A percentile compares a stretch with the other conserved stretches of the same genome.
phyloP scores from a whole-genome alignment of 1,140 invertebrate genomes.

The Battus philenor region DNA sequence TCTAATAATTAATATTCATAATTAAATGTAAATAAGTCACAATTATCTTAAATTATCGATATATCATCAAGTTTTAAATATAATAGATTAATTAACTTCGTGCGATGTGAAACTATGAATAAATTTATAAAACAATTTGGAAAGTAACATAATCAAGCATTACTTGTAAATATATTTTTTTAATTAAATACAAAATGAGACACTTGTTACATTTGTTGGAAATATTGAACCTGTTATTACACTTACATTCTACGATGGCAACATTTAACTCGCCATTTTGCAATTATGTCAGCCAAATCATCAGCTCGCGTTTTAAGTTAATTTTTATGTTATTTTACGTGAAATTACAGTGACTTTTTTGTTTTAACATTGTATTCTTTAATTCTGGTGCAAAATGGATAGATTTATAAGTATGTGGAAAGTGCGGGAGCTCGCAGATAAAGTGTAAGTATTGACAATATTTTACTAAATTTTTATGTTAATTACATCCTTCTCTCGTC shows the following conservation, averaged over 20 bases:
- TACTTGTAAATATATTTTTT: too few relatives aligned
- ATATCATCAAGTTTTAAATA: too few relatives aligned
- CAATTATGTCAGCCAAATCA: conserved; percentile 77
- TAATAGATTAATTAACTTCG: too few relatives aligned
- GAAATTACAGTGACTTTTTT: conserved; percentile 52
- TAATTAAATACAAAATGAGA: too few relatives aligned
- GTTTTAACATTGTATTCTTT: conserved; percentile 32
- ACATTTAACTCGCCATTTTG: conserved; percentile 70
- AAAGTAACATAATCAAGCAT: too few relatives aligned
- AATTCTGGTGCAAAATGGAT: conserved; percentile 74
- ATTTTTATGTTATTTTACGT: conserved; percentile 55
- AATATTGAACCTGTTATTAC: neutral
- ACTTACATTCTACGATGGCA: conserved; percentile 27
- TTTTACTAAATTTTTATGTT: conserved; percentile 55
- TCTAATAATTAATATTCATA: too few relatives aligned
- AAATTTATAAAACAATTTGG: too few relatives aligned
- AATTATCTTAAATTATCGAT: too few relatives aligned
- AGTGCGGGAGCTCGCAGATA: conserved; percentile 94
- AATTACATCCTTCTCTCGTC: conserved; percentile 47
- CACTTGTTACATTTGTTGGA: too few relatives aligned
- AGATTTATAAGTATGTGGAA: conserved; percentile 94
- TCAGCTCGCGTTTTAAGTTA: conserved; percentile 69
- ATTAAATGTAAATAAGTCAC: too few relatives aligned
- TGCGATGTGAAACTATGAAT: too few relatives aligned
- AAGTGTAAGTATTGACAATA: conserved; percentile 88